Percentiles rank a stretch among this genome's conserved stretches.
Evolutionary conservation across 2,797 vertebrate genomes (phyloP).

Genomic region (Hydrolagus colliei): DNA sequence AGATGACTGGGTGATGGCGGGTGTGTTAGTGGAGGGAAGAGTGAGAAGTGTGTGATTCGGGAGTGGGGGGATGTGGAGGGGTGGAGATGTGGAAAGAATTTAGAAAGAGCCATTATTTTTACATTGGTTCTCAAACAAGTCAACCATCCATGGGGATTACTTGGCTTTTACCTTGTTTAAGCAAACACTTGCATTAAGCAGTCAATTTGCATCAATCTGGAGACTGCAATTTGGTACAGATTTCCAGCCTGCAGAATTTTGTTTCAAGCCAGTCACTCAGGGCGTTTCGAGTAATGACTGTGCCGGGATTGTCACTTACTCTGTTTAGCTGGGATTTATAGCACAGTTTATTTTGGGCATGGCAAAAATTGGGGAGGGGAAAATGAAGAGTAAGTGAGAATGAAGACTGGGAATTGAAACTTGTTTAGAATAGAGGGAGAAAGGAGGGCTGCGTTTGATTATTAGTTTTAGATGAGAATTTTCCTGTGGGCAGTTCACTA

Average conservation of each 20-base stretch:
- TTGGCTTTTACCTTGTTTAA: neutral
- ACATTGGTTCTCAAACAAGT: neutral
- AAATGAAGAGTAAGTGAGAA: slow-evolving; percentile 55
- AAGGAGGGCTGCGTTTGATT: slow-evolving; percentile 63
- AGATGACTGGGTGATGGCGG: neutral
- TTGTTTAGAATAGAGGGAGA: slow-evolving; percentile 71
- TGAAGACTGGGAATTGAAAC: slow-evolving; percentile 66
- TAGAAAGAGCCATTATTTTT: neutral
- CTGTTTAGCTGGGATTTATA: slow-evolving; percentile 76
- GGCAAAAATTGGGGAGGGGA: slow-evolving; percentile 32
- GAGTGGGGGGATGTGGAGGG: too few species aligned
- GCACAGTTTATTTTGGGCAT: slow-evolving; percentile 53
- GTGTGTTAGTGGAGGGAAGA: too few species aligned
- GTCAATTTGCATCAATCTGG: slow-evolving; percentile 24
- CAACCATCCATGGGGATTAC: neutral
- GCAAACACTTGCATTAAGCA: slow-evolving; percentile 13
- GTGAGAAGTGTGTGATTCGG: too few species aligned
- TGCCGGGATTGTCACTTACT: slow-evolving; percentile 69
- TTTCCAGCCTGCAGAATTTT: neutral
- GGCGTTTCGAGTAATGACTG: slow-evolving; percentile 75
- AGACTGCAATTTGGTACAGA: neutral
- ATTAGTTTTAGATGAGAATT: slow-evolving; percentile 97
- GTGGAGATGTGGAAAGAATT: too few species aligned
- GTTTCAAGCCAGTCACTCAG: slow-evolving; percentile 59
- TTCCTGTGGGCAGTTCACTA: slow-evolving; percentile 80